Base-by-base conservation (phyloP, 2,113 vertebrate species). In the Chloropsis hardwickii region DNA sequence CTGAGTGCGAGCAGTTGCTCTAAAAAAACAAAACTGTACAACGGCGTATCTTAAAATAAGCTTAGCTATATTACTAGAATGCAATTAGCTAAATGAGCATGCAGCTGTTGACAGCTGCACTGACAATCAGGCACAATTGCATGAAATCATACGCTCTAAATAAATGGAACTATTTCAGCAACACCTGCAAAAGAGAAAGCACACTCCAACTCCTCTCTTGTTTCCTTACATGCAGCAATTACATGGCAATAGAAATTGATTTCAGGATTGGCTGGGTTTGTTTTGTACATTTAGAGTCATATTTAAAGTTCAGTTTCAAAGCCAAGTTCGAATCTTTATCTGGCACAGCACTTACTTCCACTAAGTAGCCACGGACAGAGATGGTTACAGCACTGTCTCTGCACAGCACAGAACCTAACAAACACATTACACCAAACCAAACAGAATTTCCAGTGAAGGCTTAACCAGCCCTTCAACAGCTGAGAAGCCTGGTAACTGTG, bases 11-110 rank as follows among this genome's bases (percentile, higher is more conserved):
- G 19, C 31, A 56, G 64, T 53, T 74, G 60, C 29, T 84, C 88
- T 23, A 37, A 81, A 81, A 71, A 88, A 77, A 28, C n/a, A 82
- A 57, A 50, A 23, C 23, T 2, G 1, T 50, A 65, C 25, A 90
- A 96, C 74, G 67, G 79, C 15, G 0, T 47, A 70, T 94, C 94
- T 96, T 94, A 97, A 98, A 97, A 97, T 97, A 97, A 80, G 81
- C 78, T 86, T 80, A 85, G 71, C 76, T 94, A n/a, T 85, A 54
- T 94, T 90, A 95, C 81, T 80, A 92, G 78, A 93, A 94, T 91
- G 89, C 58, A 91, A 91, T 93, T 88, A 90, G 69, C 85, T 92
- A 97, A 97, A 97, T 87, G 42, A 97, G 93, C 65, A 94, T 53
- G 92, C 95, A 97, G 95, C 90, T 96, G 94, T 89, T 95, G 81